These are phyloP conservation scores for Tenthredo livida DNA, from an alignment of 2,888 invertebrate species.

Conservation along the genomic window DNA sequence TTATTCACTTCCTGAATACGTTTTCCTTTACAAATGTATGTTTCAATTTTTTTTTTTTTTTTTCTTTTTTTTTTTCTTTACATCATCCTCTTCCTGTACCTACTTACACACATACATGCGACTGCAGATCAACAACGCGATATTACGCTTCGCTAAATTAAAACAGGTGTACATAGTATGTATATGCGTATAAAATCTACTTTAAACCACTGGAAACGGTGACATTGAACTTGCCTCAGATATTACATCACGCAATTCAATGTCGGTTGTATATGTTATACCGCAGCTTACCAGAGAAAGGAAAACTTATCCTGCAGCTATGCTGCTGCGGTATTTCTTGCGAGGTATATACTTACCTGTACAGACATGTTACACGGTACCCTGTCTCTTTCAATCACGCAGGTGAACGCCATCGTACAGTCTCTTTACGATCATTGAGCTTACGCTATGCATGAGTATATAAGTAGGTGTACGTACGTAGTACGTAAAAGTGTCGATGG, in stretches of 20 bases:
- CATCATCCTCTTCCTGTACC: conserved; percentile 17
- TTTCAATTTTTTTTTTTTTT: neutral
- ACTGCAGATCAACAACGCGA: neutral
- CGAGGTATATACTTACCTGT: neutral
- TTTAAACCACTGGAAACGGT: neutral
- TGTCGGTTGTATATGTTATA: neutral
- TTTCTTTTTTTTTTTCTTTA: neutral
- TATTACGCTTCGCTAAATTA: neutral
- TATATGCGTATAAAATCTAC: neutral
- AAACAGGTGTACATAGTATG: neutral
- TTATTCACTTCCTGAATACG: neutral
- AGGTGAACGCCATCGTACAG: neutral
- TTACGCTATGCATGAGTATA: neutral
- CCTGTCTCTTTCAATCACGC: conserved; percentile 5
- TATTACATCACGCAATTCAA: conserved; percentile 43
- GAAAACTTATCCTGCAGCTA: conserved; percentile 11
- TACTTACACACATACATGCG: neutral
- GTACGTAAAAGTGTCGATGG: neutral
- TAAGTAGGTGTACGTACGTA: neutral
- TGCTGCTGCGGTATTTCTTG: neutral
- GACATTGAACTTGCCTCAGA: conserved; percentile 47
- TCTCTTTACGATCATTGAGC: neutral
- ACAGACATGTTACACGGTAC: neutral
- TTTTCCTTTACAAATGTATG: neutral
- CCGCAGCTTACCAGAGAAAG: conserved; percentile 22